phyloP scores from a whole-genome alignment of 1,140 invertebrate genomes.

The Drosophila pectinifera region DNA sequence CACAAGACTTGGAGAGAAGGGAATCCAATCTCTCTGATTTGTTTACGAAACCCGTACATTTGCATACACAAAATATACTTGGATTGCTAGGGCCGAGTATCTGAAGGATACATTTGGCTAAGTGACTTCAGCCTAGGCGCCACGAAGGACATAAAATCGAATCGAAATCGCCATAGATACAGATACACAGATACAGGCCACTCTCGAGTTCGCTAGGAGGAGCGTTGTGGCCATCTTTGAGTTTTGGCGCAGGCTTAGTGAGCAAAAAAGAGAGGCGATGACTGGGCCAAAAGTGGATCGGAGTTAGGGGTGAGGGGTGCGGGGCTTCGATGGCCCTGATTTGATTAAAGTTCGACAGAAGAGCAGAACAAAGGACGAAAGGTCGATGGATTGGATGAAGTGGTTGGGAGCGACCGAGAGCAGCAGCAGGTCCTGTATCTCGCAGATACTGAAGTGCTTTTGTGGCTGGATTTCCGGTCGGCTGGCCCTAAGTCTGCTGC shows the following conservation, averaged over 20 bases:
- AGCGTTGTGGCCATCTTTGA: slow-evolving; percentile 76
- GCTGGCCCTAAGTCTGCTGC: slow-evolving; percentile 26
- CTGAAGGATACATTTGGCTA: slow-evolving; percentile 66
- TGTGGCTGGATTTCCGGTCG: slow-evolving; percentile 58
- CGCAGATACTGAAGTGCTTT: slow-evolving; percentile 52
- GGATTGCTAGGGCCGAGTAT: slow-evolving; percentile 16
- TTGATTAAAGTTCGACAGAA: slow-evolving; percentile 76
- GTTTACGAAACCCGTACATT: slow-evolving; percentile 67
- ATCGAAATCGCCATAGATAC: background rate
- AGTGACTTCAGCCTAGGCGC: slow-evolving; percentile 60
- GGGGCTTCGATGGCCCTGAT: slow-evolving; percentile 57
- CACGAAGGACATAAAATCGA: slow-evolving; percentile 59
- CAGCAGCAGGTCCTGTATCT: slow-evolving; percentile 32
- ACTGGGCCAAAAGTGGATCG: slow-evolving; percentile 38
- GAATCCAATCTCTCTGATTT: slow-evolving; percentile 69
- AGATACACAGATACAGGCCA: slow-evolving; percentile 7
- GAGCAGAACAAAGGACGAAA: slow-evolving; percentile 63
- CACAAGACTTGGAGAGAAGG: background rate
- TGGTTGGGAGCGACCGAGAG: background rate
- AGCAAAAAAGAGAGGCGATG: slow-evolving; percentile 52
- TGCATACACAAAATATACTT: slow-evolving; percentile 61
- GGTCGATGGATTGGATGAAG: slow-evolving; percentile 30
- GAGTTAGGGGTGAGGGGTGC: slow-evolving; percentile 11
- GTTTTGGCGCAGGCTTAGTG: slow-evolving; percentile 73
- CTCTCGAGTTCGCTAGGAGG: slow-evolving; percentile 1